Evolutionary conservation across 23 tunicate genomes (phyloP), one percentile per base, ranked within the genome.

Genomic region (Ciona savignyi): DNA sequence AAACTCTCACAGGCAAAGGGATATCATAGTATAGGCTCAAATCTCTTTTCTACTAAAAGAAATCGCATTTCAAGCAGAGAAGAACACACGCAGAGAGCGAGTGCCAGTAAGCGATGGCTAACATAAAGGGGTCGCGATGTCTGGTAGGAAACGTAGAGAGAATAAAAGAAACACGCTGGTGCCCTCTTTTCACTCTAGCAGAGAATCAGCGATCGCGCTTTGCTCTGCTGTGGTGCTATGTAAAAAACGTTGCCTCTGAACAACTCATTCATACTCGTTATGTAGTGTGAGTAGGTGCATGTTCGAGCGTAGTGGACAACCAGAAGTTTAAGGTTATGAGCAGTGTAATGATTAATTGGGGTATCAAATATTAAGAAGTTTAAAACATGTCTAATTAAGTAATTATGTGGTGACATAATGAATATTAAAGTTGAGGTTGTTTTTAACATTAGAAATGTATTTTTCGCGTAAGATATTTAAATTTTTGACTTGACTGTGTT

Each of bases 81-180:
- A 42, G 56, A 42, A 42, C n/a, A 42, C 56, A 42, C 56, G 56
- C 56, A 42, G 56, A 42, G 56, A 42, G 56, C 9, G 56, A 42
- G 11, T 42, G 56, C 56, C 56, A 42, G 56, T 42, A 9, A 42
- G 56, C 9, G 9, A 42, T 15, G 56, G 15, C 56, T 15, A 42
- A 15, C 56, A 42, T 42, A 42, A 42, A 42, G 56, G 56, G 56
- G 56, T 42, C 56, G 56, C 56, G 56, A 42, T 42, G 56, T 42
- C 56, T 42, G 56, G 56, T 42, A 42, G 56, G 56, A 42, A 42
- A 42, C 56, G 56, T 15, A 42, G 15, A 42, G 56, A 42, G 56
- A 42, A 42, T 42, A 42, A 42, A 42, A 42, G 56, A 42, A 42
- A 42, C 56, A 9, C 56, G 15, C 56, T 42, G 56, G 11, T 9